These are phyloP conservation scores for Procavia capensis DNA, from an alignment of 2,113 vertebrate genomes.

Conservation along the genomic window DNA sequence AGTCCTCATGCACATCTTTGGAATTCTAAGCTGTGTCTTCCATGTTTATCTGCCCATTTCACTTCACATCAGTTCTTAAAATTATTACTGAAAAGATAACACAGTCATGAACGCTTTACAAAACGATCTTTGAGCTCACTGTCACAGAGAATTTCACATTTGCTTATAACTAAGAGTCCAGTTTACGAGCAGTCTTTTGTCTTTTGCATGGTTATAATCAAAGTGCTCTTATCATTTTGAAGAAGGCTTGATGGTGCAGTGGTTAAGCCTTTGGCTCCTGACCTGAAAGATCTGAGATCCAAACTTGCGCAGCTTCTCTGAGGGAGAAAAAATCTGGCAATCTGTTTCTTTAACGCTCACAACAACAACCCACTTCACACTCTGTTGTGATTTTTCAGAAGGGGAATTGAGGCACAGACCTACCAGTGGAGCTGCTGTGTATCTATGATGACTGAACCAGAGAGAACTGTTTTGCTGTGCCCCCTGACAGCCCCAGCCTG, in stretches of 20 bases:
- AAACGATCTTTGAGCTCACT: not conserved
- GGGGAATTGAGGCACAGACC: not conserved
- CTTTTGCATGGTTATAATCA: not conserved
- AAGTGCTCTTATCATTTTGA: not conserved
- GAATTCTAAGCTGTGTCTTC: not conserved
- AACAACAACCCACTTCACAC: not conserved
- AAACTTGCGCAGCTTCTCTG: not conserved
- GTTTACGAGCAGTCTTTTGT: not conserved
- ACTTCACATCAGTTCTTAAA: not conserved
- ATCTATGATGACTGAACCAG: not conserved
- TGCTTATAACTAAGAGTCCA: not conserved
- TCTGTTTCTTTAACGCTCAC: not conserved
- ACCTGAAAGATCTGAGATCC: not conserved
- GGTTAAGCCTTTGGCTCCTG: not conserved
- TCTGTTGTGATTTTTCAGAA: not conserved
- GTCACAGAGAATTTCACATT: not conserved
- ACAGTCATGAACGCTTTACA: not conserved
- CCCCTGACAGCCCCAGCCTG: not conserved
- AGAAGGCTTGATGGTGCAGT: not conserved
- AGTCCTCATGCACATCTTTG: not conserved
- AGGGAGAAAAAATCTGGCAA: not conserved
- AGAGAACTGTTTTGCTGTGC: not conserved
- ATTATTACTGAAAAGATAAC: constrained; percentile 6
- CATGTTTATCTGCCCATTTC: not conserved
- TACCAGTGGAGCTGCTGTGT: not conserved